Conservation (phyloP, 92 coral and sea anemone genomes). For the Epizoanthus ramosus region DNA sequence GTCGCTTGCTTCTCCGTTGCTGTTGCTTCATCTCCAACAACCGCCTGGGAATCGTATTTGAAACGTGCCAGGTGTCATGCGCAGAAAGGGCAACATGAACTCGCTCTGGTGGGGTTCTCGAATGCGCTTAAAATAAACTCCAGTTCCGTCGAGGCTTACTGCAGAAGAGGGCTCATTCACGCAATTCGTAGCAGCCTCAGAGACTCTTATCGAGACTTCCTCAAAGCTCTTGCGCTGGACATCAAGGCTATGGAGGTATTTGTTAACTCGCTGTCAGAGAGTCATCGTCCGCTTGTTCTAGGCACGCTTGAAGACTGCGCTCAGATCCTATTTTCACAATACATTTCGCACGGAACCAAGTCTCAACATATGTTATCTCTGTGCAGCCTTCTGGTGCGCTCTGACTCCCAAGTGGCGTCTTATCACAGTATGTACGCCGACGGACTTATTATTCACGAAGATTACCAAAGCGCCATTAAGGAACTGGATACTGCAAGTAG, state of each 20-base stretch:
- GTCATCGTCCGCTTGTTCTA: slow-evolving; percentile 54
- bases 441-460: slow-evolving; percentile 75
- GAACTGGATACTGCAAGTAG: slow-evolving; percentile 74
- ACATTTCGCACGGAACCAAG: slow-evolving; percentile 63
- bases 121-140: slow-evolving; percentile 56
- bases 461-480: slow-evolving; percentile 73
- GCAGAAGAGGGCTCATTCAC: slow-evolving; percentile 58
- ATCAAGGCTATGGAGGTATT: slow-evolving; percentile 59
- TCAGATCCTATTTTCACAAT: slow-evolving; percentile 76
- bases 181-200: slow-evolving; percentile 36
- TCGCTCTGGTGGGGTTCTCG: slow-evolving; percentile 63
- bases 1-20: slow-evolving; percentile 67
- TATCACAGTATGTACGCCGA: slow-evolving; percentile 85
- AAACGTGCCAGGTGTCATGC: slow-evolving; percentile 63
- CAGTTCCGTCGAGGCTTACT: slow-evolving; percentile 54
- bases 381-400: slow-evolving; percentile 72
- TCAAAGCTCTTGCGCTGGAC: slow-evolving; percentile 66
- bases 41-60: slow-evolving; percentile 59
- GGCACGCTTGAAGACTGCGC: slow-evolving; percentile 74
- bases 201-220: slow-evolving; percentile 69
- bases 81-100: slow-evolving; percentile 35
- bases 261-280: slow-evolving; percentile 64
- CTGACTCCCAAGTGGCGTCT: slow-evolving; percentile 55
- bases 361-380: slow-evolving; percentile 76
- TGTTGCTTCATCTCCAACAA: slow-evolving; percentile 63